Percentiles rank a stretch among this genome's conserved stretches.
Evolutionary conservation across 2,113 vertebrate species (phyloP).

Genomic region (Brachyistius frenatus): DNA sequence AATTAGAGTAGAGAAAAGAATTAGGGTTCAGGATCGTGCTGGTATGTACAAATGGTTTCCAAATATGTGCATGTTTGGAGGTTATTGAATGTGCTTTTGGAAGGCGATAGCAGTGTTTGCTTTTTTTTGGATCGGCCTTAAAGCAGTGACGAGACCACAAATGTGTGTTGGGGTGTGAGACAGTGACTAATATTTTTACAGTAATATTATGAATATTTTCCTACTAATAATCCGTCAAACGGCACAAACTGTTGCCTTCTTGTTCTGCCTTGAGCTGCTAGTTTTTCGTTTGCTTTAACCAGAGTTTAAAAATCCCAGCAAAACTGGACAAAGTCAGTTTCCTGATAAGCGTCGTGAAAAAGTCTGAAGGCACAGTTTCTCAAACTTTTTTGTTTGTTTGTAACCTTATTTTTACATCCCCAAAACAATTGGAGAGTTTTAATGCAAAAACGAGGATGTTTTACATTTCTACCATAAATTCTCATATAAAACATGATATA

Average conservation of each 20-base stretch:
- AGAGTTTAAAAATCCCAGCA: no score
- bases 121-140: conserved; percentile 15
- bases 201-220: background rate
- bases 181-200: conserved; percentile 8
- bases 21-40: conserved; percentile 19
- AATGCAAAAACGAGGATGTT: no score
- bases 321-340: no score
- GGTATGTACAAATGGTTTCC: conserved; percentile 46
- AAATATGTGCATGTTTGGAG: conserved; percentile 25
- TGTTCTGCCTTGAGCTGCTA: no score
- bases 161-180: conserved; percentile 11
- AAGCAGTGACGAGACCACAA: background rate
- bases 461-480: no score
- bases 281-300: no score
- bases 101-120: conserved; percentile 19
- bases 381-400: background rate
- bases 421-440: background rate
- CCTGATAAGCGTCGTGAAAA: no score
- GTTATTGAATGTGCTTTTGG: conserved; percentile 14
- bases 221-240: conserved; percentile 4
- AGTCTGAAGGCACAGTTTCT: background rate
- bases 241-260: background rate
- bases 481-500: no score
- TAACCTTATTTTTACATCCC: background rate
- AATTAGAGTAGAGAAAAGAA: conserved; percentile 8